Evolutionary conservation across 2,797 vertebrate species (phyloP).

Genomic region (Streptopelia turtur): DNA sequence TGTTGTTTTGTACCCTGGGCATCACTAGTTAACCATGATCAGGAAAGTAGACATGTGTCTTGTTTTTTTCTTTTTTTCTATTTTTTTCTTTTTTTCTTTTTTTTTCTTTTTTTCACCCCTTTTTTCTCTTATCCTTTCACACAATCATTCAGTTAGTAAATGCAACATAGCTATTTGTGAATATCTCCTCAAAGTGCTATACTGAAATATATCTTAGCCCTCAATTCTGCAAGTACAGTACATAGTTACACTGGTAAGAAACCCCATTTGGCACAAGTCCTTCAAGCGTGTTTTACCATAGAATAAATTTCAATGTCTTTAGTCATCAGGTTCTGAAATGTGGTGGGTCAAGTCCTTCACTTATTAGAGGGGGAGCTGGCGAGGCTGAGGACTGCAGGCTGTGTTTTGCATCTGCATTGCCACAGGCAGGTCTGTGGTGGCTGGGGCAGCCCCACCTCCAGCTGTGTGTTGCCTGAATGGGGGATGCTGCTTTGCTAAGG

Average conservation of each 20-base stretch:
- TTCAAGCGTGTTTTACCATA: background rate
- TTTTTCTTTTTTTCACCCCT: too few relatives aligned
- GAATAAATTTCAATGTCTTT: background rate
- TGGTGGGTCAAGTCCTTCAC: background rate
- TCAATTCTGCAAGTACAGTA: background rate
- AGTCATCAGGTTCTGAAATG: background rate
- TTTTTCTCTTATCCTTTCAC: background rate
- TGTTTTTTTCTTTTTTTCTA: fast-evolving
- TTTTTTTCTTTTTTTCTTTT: fast-evolving
- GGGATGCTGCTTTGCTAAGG: background rate
- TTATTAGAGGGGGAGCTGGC: fast-evolving
- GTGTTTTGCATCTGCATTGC: background rate
- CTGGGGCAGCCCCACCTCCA: background rate
- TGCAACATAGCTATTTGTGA: background rate
- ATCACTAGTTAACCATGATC: constrained; percentile 17
- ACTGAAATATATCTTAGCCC: background rate
- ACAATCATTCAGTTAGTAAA: background rate
- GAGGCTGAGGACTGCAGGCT: background rate
- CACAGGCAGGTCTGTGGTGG: background rate
- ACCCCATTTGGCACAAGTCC: background rate
- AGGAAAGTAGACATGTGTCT: constrained; percentile 54
- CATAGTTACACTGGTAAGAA: background rate
- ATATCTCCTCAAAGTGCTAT: background rate
- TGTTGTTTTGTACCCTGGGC: constrained; percentile 48
- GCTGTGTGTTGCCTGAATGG: background rate